Evolutionary conservation across 2,797 vertebrate genomes (phyloP).

Genomic region (Crypturellus tataupa): DNA sequence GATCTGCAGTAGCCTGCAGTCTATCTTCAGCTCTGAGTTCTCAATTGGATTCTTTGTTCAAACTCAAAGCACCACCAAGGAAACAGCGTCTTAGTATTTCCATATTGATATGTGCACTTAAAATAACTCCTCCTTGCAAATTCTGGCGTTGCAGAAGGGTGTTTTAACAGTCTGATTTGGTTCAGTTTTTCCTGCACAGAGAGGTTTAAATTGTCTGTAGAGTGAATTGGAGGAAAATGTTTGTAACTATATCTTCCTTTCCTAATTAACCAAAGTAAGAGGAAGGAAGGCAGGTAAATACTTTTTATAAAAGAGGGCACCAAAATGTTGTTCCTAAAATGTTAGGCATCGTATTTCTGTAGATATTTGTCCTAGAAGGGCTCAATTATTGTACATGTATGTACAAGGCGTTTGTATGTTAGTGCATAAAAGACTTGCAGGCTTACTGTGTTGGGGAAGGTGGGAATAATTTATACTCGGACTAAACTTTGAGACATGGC

Average conservation of each 20-base stretch:
- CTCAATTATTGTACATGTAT: slow-evolving; percentile 61
- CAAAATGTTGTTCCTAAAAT: slow-evolving; percentile 72
- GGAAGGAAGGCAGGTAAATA: slow-evolving; percentile 53
- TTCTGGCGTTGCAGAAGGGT: slow-evolving; percentile 7
- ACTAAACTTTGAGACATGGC: neutral
- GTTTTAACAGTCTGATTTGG: neutral
- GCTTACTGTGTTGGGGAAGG: slow-evolving; percentile 11
- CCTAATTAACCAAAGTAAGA: slow-evolving; percentile 22
- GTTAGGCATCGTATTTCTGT: slow-evolving; percentile 68
- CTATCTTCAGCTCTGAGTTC: slow-evolving; percentile 14
- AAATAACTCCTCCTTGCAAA: slow-evolving; percentile 15
- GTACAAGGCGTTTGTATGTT: slow-evolving; percentile 58
- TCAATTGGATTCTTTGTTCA: neutral
- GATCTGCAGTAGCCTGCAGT: slow-evolving; percentile 28
- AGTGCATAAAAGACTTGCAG: slow-evolving; percentile 33
- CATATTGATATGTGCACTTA: slow-evolving; percentile 8
- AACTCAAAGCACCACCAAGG: neutral
- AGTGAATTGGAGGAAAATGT: slow-evolving; percentile 11
- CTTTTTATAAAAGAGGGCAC: slow-evolving; percentile 74
- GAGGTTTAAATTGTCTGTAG: neutral
- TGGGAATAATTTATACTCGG: neutral
- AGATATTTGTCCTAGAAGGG: slow-evolving; percentile 68
- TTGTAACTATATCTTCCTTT: slow-evolving; percentile 60
- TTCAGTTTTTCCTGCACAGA: neutral
- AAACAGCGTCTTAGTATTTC: slow-evolving; percentile 31